phyloP scores from a whole-genome alignment of 2,888 invertebrate genomes.

The Ferrisia virgata region DNA sequence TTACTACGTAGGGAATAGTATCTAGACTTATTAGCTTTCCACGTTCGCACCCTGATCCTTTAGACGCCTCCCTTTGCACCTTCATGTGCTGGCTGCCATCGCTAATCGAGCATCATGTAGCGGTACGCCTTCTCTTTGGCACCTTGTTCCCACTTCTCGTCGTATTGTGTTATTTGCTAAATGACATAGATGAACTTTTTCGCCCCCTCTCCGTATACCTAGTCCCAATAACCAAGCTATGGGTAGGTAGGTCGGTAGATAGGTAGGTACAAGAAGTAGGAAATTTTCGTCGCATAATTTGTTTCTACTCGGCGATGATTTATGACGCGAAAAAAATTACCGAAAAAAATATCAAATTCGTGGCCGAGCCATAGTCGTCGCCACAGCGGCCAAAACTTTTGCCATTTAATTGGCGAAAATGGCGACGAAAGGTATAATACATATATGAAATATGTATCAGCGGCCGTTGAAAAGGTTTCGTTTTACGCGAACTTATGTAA shows the following conservation, averaged over 20 bases:
- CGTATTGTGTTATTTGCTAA: too few relatives aligned
- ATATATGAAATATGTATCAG: not conserved
- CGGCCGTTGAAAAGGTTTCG: not conserved
- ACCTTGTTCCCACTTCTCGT: not conserved
- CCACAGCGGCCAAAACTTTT: not conserved
- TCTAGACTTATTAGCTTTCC: slow-evolving; percentile 9
- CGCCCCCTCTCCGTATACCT: not conserved
- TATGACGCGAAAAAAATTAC: not conserved
- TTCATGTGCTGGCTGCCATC: too few relatives aligned
- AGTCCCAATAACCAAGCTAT: too few relatives aligned
- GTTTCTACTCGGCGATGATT: not conserved
- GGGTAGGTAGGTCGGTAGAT: not conserved
- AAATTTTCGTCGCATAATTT: not conserved
- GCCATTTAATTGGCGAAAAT: not conserved
- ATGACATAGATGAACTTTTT: not conserved
- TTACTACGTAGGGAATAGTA: not conserved
- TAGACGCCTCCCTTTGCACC: too few relatives aligned
- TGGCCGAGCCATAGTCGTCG: not conserved
- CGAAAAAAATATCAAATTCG: not conserved
- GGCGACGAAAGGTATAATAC: not conserved
- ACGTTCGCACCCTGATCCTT: not conserved
- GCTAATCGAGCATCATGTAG: not conserved
- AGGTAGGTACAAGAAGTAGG: not conserved
- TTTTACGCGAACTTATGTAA: not conserved
- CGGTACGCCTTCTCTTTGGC: not conserved